Evolutionary conservation across 1,140 invertebrate genomes (phyloP).

Genomic region (Trichonephila inaurata): DNA sequence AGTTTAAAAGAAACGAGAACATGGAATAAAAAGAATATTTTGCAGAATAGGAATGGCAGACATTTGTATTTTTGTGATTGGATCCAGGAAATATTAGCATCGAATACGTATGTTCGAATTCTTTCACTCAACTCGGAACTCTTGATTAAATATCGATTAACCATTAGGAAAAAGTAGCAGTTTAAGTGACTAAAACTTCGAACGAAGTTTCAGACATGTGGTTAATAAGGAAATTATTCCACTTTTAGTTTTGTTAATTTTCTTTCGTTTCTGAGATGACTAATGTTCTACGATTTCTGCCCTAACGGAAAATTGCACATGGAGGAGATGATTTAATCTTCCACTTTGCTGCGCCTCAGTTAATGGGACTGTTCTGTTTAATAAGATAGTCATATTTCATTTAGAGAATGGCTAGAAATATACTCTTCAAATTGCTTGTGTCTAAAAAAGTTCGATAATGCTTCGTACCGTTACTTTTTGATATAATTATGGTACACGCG

Average conservation of each 20-base stretch:
- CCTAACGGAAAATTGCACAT: neutral
- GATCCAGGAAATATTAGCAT: constrained; percentile 67
- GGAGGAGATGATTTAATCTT: constrained; percentile 33
- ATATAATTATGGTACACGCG: neutral
- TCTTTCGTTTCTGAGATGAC: neutral
- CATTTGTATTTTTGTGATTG: constrained; percentile 70
- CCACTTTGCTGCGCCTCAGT: neutral
- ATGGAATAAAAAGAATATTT: constrained; percentile 51
- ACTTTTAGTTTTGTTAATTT: constrained; percentile 10
- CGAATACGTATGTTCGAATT: constrained; percentile 50
- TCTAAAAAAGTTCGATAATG: neutral
- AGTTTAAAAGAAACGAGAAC: neutral
- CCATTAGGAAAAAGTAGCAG: constrained; percentile 64
- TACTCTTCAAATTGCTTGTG: neutral
- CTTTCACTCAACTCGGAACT: neutral
- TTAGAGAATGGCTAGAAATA: neutral
- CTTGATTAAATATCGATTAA: constrained; percentile 71
- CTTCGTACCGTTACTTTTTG: neutral
- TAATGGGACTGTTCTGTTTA: neutral
- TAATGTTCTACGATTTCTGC: constrained; percentile 14
- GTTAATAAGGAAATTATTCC: constrained; percentile 66
- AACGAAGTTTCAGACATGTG: constrained; percentile 46
- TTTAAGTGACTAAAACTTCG: constrained; percentile 58
- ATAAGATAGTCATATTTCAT: neutral
- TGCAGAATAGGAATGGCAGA: neutral